phyloP scores from a whole-genome alignment of 2,797 vertebrate genomes.

The Oophaga sylvatica region DNA sequence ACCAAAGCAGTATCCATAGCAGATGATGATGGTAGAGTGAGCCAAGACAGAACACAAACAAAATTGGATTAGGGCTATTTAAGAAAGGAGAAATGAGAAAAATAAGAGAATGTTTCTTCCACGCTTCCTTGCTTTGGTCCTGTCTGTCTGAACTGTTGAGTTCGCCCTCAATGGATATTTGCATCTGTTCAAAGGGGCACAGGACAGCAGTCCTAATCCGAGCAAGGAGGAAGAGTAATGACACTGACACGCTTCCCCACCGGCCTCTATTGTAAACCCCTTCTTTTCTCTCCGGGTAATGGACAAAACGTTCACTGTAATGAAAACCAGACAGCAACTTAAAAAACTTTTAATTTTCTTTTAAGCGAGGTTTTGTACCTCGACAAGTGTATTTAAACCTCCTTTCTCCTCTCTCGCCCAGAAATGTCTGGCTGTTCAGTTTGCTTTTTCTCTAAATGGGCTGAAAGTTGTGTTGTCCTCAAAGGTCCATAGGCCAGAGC shows the following conservation, averaged over 20 bases:
- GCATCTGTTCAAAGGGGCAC: constrained; percentile 57
- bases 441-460: constrained; percentile 34
- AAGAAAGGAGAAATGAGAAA: constrained; percentile 49
- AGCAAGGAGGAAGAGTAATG: constrained; percentile 56
- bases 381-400: constrained; percentile 29
- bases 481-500: constrained; percentile 31
- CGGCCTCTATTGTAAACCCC: constrained; percentile 51
- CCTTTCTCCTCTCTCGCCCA: constrained; percentile 22
- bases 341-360: constrained; percentile 59
- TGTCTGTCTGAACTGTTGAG: constrained; percentile 52
- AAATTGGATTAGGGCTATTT: constrained; percentile 61
- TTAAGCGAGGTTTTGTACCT: constrained; percentile 41
- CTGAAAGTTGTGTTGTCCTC: constrained; percentile 39
- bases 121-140: constrained; percentile 60
- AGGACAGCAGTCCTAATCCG: constrained; percentile 57
- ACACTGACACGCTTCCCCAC: constrained; percentile 52
- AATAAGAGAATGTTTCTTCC: constrained; percentile 57
- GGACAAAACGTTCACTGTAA: constrained; percentile 51
- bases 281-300: constrained; percentile 47
- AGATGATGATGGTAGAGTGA: constrained; percentile 54
- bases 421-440: constrained; percentile 25
- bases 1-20: constrained; percentile 52
- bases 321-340: constrained; percentile 58
- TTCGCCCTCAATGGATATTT: constrained; percentile 58
- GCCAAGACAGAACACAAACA: constrained; percentile 51